Evolutionary conservation across 2,888 invertebrate genomes (phyloP), one percentile per base, ranked within the genome.

Genomic region (Xestia rhomboidea): DNA sequence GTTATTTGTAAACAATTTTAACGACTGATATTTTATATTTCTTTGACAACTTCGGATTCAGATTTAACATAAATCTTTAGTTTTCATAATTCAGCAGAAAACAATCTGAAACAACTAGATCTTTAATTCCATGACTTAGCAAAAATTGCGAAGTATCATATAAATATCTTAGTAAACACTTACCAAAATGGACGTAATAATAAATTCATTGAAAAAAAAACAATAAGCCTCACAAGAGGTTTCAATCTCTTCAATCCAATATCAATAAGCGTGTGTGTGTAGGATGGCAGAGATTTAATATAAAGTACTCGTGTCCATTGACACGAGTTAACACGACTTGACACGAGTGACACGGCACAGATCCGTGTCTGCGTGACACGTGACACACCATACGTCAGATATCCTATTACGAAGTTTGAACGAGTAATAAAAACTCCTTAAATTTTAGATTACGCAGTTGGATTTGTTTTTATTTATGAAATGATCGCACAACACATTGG

Each of bases 191-290:
- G 44, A 68, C 21, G 15, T 27, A 34, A 71, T 68, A 51, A 82
- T 68, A 81, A 84, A 84, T 84, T 81, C 38, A 81, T 49, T 63
- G 38, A n/a, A 63, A 70, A 46, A 24, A 68, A 46, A 54, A 24
- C 68, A 83, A 49, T 62, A 60, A 73, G 15, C 57, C 21, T 8
- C 6, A 24, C 1, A 30, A 51, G 46, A 34, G 54, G 21, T 4
- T 76, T 21, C 34, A 44, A 21, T 60, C 66, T 82, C 41, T 44
- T 62, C n/a, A 57, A 71, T 64, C 30, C 63, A 74, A 80, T 84
- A 63, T 34, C 57, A 80, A 67, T 66, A 79, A 64, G 24, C 27
- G 10, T 44, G 24, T 24, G 24, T 24, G 44, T 57, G 24, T 66
- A 27, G 34, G 41, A 51, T 69, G 24, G 15, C 49, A 8, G 15